These are phyloP conservation scores for Amiota communis DNA, from an alignment of 2,888 invertebrate species.

Conservation along the genomic window DNA sequence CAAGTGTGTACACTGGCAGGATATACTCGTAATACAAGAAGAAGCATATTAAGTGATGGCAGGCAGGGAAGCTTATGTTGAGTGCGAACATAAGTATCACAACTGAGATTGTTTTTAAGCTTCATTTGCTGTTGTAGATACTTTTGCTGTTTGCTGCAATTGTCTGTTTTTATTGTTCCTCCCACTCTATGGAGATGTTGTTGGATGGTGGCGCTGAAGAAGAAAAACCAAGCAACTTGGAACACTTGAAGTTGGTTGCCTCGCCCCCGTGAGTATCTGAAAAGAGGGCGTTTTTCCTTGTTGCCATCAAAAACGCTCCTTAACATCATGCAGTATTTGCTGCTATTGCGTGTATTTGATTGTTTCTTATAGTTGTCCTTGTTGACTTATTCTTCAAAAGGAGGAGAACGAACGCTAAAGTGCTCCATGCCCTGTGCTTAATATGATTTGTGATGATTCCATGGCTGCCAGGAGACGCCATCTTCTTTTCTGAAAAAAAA, in stretches of 20 bases:
- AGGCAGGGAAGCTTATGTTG: constrained; percentile 22
- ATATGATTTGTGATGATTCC: neutral
- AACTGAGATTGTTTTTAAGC: constrained; percentile 37
- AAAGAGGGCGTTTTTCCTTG: constrained; percentile 21
- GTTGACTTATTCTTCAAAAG: neutral
- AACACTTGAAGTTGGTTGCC: constrained; percentile 22
- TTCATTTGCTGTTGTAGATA: constrained; percentile 31
- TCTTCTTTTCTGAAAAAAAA: neutral
- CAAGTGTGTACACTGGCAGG: constrained; percentile 39
- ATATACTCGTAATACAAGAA: too few relatives aligned
- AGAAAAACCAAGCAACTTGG: constrained; percentile 14
- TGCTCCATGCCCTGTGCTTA: too few relatives aligned
- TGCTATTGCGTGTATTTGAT: constrained; percentile 33
- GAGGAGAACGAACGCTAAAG: too few relatives aligned
- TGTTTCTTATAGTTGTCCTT: constrained; percentile 6
- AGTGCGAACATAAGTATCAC: constrained; percentile 49
- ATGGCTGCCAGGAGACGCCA: neutral
- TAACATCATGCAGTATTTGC: neutral
- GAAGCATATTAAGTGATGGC: neutral
- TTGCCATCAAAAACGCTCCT: constrained; percentile 8
- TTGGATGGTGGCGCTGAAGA: neutral
- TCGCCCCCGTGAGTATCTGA: neutral
- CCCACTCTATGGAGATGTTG: neutral
- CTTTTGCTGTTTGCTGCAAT: constrained; percentile 21
- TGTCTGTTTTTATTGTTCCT: constrained; percentile 16